Base-by-base conservation (phyloP, 2,113 vertebrate species). In the Entelurus aequoreus region DNA sequence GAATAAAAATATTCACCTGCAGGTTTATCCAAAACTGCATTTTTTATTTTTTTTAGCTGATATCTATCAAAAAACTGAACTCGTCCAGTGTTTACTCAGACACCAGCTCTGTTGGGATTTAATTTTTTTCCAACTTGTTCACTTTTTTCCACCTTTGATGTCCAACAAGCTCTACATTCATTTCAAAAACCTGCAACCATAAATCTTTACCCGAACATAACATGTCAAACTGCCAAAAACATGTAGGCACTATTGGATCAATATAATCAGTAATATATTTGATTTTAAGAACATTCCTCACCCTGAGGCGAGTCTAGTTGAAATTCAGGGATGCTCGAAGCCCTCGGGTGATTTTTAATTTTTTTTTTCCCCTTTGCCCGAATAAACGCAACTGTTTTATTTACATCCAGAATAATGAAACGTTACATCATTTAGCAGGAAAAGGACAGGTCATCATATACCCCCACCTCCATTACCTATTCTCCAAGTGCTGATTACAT, bases 231-330 rank as follows among this genome's bases (percentile, higher is more conserved):
- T 48, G 54, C 48, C 40, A 67, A 54, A 57, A 62, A 68, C 8
- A 69, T n/a, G 10, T n/a, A 10, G 47, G 56, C 2, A 56, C 60
- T 61, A 72, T 5, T 46, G 42, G 42, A 46, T 46, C 60, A 19
- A 54, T 52, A 50, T 63, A 11, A 70, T 67, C 53, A 76, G 68
- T 77, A 62, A 75, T 78, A 76, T 68, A 80, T 80, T 74, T 65
- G 62, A 58, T 76, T 77, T 81, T 80, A 84, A 83, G 82, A 58
- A 72, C 50, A 69, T 84, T 84, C 63, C 59, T 63, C 37, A 74
- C 71, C 83, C 80, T 66, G 55, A 67, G 74, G 81, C 71, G 63
- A 76, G 81, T 69, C 28, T 57, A 65, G 60, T 79, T 79, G 51
- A 75, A 66, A 69, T 68, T 70, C 64, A 76, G 58, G 67, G 65